Conservation (phyloP, 2,797 vertebrate species). For the Geotrypetes seraphini region DNA sequence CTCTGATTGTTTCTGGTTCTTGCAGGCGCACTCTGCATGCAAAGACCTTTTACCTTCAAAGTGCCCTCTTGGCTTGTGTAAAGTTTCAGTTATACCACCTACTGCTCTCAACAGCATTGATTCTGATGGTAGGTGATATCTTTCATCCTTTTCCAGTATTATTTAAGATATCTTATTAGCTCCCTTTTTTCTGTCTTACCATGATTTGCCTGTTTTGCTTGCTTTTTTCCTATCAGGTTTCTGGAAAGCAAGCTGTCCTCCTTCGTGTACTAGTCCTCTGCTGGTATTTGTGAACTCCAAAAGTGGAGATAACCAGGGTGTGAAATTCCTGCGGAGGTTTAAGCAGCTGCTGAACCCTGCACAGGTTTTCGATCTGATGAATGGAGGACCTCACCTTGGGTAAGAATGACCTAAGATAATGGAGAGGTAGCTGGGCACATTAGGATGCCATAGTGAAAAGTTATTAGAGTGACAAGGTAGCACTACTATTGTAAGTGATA, state of each 20-base stretch:
- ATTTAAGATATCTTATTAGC: too few relatives aligned
- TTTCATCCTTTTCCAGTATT: too few relatives aligned
- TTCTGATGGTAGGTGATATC: constrained; percentile 74
- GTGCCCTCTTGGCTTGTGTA: constrained; percentile 87
- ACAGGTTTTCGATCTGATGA: constrained; percentile 96
- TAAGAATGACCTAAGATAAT: constrained; percentile 17
- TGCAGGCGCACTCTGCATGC: constrained; percentile 82
- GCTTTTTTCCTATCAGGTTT: constrained; percentile 58
- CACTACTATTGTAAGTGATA: too few relatives aligned
- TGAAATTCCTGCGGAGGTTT: constrained; percentile 90
- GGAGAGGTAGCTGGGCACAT: too few relatives aligned
- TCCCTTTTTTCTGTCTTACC: too few relatives aligned
- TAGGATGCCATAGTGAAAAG: too few relatives aligned
- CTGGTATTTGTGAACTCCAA: constrained; percentile 95
- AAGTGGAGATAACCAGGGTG: constrained; percentile 92
- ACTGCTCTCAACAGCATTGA: constrained; percentile 95
- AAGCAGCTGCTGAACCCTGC: constrained; percentile 93
- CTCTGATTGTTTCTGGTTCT: too few relatives aligned
- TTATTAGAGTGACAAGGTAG: too few relatives aligned
- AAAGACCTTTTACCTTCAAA: constrained; percentile 78
- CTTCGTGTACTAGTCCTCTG: constrained; percentile 85
- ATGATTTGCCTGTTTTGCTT: too few relatives aligned
- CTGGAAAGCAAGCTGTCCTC: constrained; percentile 93
- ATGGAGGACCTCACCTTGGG: constrained; percentile 93
- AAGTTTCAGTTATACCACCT: constrained; percentile 92